Percentiles rank a stretch among this genome's conserved stretches.
Evolutionary conservation across 2,888 invertebrate species (phyloP).

Genomic region (Hyposoter didymator): DNA sequence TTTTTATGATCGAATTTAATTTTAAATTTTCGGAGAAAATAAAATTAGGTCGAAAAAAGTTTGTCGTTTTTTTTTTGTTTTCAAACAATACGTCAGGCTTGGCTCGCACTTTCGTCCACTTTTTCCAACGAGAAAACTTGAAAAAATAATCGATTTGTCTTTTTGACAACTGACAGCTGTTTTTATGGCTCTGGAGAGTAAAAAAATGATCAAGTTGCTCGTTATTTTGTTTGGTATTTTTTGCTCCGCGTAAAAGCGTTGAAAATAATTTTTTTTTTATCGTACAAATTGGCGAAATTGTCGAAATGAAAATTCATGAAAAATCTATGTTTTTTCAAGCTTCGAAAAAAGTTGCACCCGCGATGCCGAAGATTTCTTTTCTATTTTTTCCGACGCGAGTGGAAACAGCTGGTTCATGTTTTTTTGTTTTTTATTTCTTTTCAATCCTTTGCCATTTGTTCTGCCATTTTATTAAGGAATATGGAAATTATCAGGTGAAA

Average conservation of each 20-base stretch:
- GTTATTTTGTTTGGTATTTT: neutral
- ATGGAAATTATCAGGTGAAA: neutral
- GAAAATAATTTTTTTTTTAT: neutral
- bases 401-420: neutral
- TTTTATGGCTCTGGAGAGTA: neutral
- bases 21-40: neutral
- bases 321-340: conserved; percentile 2
- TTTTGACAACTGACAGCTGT: neutral
- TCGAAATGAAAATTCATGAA: neutral
- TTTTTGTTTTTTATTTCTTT: neutral
- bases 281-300: neutral
- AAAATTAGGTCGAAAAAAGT: neutral
- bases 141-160: conserved; percentile 26
- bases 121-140: neutral
- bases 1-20: neutral
- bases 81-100: neutral
- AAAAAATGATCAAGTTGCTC: neutral
- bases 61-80: neutral
- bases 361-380: conserved; percentile 4
- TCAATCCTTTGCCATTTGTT: neutral
- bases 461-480: neutral
- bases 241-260: neutral
- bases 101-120: neutral
- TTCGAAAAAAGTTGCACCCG: neutral
- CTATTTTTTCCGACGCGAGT: neutral